Evolutionary conservation across 2,888 invertebrate species (phyloP).

Genomic region (Aradus depressus): DNA sequence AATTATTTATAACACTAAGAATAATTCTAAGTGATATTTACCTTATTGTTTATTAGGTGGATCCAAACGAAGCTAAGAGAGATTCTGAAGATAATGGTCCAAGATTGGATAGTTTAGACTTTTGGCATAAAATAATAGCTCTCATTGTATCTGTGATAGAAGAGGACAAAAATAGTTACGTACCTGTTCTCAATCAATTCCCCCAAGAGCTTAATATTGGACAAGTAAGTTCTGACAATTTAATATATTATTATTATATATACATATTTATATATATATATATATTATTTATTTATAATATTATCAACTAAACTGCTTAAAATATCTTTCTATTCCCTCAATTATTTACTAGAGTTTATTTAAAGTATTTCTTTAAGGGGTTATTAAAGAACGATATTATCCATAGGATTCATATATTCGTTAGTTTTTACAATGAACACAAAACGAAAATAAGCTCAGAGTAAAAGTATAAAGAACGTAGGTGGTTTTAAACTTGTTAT

Average conservation of each 20-base stretch:
- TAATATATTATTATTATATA: not conserved
- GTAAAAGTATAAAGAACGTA: no score
- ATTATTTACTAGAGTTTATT: not conserved
- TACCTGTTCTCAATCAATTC: constrained; percentile 95
- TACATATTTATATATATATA: not conserved
- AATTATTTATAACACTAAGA: no score
- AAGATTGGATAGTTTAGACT: constrained; percentile 80
- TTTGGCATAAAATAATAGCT: constrained; percentile 96
- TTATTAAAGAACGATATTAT: no score
- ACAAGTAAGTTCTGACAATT: constrained; percentile 48
- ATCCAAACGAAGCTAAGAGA: constrained; percentile 79
- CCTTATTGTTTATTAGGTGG: constrained; percentile 46
- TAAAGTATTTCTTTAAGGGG: no score
- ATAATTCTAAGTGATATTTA: no score
- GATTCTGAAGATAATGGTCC: constrained; percentile 81
- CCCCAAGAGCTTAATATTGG: constrained; percentile 98
- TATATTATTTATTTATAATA: not conserved
- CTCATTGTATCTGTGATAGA: constrained; percentile 97
- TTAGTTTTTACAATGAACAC: no score
- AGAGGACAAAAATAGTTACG: constrained; percentile 96
- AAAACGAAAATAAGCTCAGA: no score
- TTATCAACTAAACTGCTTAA: not conserved
- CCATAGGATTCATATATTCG: no score
- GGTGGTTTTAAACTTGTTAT: no score
- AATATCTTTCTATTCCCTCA: not conserved